Conservation (phyloP, 1,140 invertebrate species). For the Plodia interpunctella region DNA sequence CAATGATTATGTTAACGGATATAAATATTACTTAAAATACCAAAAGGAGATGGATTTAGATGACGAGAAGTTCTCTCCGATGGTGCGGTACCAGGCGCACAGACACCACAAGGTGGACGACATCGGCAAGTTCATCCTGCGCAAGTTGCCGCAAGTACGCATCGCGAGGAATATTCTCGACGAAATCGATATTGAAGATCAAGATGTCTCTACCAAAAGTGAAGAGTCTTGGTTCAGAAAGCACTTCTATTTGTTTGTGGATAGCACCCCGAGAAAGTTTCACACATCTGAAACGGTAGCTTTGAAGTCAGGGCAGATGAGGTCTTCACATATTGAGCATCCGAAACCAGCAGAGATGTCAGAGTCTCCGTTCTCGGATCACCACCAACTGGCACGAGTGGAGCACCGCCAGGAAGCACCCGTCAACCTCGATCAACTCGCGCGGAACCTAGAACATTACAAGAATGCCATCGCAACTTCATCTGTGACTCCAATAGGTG, state of each 20-base stretch:
- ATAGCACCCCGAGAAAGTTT: conserved; percentile 52
- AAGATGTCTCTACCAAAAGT: conserved; percentile 57
- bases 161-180: conserved; percentile 37
- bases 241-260: conserved; percentile 58
- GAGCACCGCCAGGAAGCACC: neutral
- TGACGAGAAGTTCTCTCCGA: conserved; percentile 49
- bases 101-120: conserved; percentile 65
- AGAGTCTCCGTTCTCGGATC: too few species aligned
- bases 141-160: conserved; percentile 48
- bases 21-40: conserved; percentile 61
- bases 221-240: conserved; percentile 65
- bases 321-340: neutral
- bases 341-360: neutral
- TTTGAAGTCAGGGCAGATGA: conserved; percentile 27
- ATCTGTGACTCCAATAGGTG: neutral
- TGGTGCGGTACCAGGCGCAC: conserved; percentile 60
- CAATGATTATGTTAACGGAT: conserved; percentile 61
- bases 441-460: neutral
- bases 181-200: conserved; percentile 52
- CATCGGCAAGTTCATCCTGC: conserved; percentile 63
- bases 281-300: conserved; percentile 46
- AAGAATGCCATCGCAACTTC: neutral
- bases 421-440: neutral
- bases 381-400: too few species aligned
- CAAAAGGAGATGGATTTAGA: conserved; percentile 50